Percentiles rank a stretch among this genome's conserved stretches.
Conservation (phyloP, 2,888 invertebrate species). For the Apodemia hepburni region DNA sequence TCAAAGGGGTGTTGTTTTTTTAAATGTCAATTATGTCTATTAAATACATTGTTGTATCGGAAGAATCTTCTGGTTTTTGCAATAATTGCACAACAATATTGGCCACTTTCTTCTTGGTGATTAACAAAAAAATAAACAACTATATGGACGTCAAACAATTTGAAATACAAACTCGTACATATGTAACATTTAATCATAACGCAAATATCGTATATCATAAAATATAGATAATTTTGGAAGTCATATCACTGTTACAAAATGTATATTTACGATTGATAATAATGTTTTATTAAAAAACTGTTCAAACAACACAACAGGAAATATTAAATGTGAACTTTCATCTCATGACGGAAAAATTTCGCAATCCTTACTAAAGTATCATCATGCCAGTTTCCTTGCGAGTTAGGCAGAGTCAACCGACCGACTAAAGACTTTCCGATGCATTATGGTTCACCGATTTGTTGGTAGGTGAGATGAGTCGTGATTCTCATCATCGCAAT, state of each 20-base stretch:
- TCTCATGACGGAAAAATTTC: slow-evolving; percentile 1
- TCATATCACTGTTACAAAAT: not conserved
- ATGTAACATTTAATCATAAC: not conserved
- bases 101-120: not conserved
- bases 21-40: too few species aligned
- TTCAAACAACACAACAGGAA: slow-evolving; percentile 1
- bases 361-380: not conserved
- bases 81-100: not conserved
- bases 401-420: too few species aligned
- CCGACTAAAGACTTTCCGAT: too few species aligned
- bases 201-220: slow-evolving; percentile 1
- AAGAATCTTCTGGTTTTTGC: too few species aligned
- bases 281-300: slow-evolving; percentile 5
- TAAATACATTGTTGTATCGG: too few species aligned
- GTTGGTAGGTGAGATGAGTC: too few species aligned
- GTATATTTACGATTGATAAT: slow-evolving; percentile 12
- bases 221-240: not conserved
- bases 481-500: too few species aligned
- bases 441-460: too few species aligned
- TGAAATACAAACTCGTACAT: not conserved
- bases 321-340: not conserved
- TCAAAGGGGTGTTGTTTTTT: too few species aligned
- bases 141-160: not conserved
- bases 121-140: not conserved
- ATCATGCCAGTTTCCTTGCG: too few species aligned